Base-by-base conservation (phyloP, 2,888 invertebrate species). In the Xestoiulus laeticollis region DNA sequence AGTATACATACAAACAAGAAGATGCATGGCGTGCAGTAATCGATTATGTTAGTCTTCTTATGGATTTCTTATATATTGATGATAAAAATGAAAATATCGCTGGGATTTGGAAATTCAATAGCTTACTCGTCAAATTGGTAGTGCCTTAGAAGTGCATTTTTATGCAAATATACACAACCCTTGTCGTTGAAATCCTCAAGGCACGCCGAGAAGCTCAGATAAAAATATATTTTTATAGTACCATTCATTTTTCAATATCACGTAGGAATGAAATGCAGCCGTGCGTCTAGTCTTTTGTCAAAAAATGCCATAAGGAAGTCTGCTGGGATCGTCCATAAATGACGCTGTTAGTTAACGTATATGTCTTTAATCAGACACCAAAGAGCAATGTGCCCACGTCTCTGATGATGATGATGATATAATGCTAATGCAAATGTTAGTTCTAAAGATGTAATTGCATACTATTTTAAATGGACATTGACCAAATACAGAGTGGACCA, bases 41-140 rank as follows among this genome's bases (percentile, higher is more conserved):
- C 78, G 78, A 78, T 78, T 30, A 30, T 78, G 78, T 30, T 22
- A 78, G 30, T 30, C 78, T 30, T 30, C 22, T 78, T 22, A 78
- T 78, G 78, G 78, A 78, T 78, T 78, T 78, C 78, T 78, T 30
- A 78, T 78, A 78, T 30, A 78, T 78, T 22, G 78, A 30, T 78
- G 78, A 30, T 78, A 78, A 78, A 78, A 78, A 78, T 78, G 78
- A 78, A 78, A 78, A 78, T 22, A 30, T 78, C 4, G 30, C 78
- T 10, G 5, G 30, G 26, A 78, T 78, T 68, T 30, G 78, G 78
- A 26, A 30, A 26, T 78, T 78, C 78, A 78, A 78, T 78, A 30
- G 30, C 78, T 26, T 30, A 30, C 26, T 78, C 78, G 30, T 78
- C 78, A 78, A 78, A 78, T 30, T 78, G 12, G 14, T 26, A 26